Evolutionary conservation across 2,888 invertebrate genomes (phyloP).

Genomic region (Sepiola atlantica): DNA sequence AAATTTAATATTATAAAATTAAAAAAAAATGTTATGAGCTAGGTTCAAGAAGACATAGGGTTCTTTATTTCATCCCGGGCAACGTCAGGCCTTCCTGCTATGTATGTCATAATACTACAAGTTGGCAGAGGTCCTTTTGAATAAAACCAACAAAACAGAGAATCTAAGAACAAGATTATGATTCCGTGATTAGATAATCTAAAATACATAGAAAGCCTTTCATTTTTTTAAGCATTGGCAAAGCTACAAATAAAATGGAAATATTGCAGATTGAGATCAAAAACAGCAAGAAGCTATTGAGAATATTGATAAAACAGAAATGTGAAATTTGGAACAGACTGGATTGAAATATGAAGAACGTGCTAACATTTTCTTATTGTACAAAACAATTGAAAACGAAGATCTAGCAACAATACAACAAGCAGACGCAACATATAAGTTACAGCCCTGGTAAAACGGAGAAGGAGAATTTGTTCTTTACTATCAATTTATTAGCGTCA

Average conservation of each 20-base stretch:
- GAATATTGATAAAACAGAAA: neutral
- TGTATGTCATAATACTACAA: too few species aligned
- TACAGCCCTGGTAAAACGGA: too few species aligned
- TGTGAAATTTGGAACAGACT: neutral
- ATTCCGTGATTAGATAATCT: neutral
- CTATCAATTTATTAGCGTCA: too few species aligned
- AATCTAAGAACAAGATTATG: neutral
- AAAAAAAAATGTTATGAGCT: too few species aligned
- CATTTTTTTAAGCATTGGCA: neutral
- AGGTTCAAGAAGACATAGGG: too few species aligned
- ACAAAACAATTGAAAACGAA: neutral
- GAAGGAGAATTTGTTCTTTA: too few species aligned
- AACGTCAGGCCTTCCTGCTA: too few species aligned
- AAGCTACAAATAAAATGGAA: neutral
- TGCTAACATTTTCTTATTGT: neutral
- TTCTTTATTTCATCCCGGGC: too few species aligned
- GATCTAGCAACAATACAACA: neutral
- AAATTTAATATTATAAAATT: too few species aligned
- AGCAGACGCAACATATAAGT: too few species aligned
- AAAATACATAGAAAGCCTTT: neutral
- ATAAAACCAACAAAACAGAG: too few species aligned
- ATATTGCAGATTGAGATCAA: neutral
- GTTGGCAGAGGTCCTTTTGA: too few species aligned
- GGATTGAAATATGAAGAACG: neutral
- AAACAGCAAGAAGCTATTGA: neutral